These are phyloP conservation scores for Megaptera novaeangliae DNA, from an alignment of 2,113 vertebrate genomes.

Conservation along the genomic window DNA sequence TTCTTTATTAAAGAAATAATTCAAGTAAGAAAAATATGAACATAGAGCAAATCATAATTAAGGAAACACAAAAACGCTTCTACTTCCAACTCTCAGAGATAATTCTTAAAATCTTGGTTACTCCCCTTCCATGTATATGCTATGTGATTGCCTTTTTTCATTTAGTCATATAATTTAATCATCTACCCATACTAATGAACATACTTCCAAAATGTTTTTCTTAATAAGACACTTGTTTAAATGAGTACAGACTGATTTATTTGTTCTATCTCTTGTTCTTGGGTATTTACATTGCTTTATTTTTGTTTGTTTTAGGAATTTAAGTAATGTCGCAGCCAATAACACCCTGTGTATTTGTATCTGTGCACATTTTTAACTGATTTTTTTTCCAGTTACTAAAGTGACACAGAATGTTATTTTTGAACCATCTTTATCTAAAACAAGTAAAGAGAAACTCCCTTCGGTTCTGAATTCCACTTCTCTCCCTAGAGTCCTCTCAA, in stretches of 20 bases:
- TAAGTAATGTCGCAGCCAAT: neutral
- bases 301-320: neutral
- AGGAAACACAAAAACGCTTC: neutral
- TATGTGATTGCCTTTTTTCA: neutral
- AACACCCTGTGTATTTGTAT: neutral
- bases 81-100: neutral
- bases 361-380: neutral
- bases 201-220: neutral
- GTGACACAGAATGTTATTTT: neutral
- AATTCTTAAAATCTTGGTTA: neutral
- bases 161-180: neutral
- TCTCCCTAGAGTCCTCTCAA: neutral
- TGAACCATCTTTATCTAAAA: neutral
- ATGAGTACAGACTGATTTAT: neutral
- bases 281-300: neutral
- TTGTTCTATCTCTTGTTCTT: neutral
- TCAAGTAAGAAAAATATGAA: neutral
- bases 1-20: neutral
- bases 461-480: neutral
- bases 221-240: neutral
- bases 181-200: neutral
- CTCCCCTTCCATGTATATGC: neutral
- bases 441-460: neutral
- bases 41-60: neutral
- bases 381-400: neutral